A percentile compares a stretch with the other conserved stretches of the same genome.
Evolutionary conservation across 2,113 vertebrate genomes (phyloP).

Genomic region (Orcinus orca): DNA sequence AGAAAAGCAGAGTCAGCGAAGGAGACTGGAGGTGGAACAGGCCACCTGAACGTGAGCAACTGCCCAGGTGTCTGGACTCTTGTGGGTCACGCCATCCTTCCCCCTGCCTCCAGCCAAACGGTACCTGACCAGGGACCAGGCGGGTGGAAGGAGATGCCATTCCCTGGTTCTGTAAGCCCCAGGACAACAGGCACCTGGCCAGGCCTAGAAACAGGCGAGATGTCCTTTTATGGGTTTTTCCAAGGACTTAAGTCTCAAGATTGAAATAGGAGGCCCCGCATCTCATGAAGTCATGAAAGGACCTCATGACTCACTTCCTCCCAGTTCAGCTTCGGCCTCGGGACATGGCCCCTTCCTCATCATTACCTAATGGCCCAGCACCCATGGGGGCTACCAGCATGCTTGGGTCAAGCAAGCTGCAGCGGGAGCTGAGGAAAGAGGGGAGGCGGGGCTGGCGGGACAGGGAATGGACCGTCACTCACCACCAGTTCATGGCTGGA

Average conservation of each 20-base stretch:
- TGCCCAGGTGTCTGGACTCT: neutral
- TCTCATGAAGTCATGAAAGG: slow-evolving; percentile 43
- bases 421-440: neutral
- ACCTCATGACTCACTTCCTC: slow-evolving; percentile 72
- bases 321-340: neutral
- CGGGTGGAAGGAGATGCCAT: neutral
- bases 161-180: neutral
- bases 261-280: slow-evolving; percentile 54
- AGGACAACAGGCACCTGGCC: slow-evolving; percentile 45
- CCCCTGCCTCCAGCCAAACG: neutral
- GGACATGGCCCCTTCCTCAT: slow-evolving; percentile 1
- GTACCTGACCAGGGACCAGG: neutral
- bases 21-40: neutral
- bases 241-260: slow-evolving; percentile 31
- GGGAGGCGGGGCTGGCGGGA: neutral
- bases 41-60: neutral
- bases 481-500: slow-evolving; percentile 77
- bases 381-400: neutral
- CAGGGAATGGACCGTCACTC: slow-evolving; percentile 29
- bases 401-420: neutral
- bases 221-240: slow-evolving; percentile 74
- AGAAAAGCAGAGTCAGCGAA: neutral
- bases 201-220: neutral
- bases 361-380: neutral
- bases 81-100: neutral